Evolutionary conservation across 2,888 invertebrate species (phyloP), one percentile per base, ranked within the genome.

Genomic region (Sphinx pinastri): DNA sequence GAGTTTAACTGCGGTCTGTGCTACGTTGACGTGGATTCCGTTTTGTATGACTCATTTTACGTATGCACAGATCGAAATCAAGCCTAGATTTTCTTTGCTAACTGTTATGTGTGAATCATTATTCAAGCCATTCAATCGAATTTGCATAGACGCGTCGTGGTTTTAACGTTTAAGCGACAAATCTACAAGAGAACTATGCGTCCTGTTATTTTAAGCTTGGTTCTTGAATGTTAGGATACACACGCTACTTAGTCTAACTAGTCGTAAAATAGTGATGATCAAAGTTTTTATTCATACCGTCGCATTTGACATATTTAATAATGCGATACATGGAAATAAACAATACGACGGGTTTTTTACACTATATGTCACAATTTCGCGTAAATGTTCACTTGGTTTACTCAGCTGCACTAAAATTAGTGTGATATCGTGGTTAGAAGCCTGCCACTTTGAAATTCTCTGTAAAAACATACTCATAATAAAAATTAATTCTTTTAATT

Each of bases 1-100:
- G 84, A 84, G 88, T 87, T 86, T 84, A 86, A 75, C 73, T 13
- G 63, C 63, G 67, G 8, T 8, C 73, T 11, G 60, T 49, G 68
- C 59, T 68, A 70, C 68, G 67, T 66, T 68, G 71, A 70, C 71
- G 72, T 71, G 70, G 71, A 72, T 70, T 71, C 74, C 69, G 70
- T 70, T 74, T 72, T 68, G 68, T 71, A 63, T 63, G 63, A 63
- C 63, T 63, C 63, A 63, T 63, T 63, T 63, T 49, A 63, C 49
- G 25, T 63, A 63, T 63, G 47, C 19, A 49, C 49, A 63, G 63
- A 63, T 63, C 63, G 19, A 63, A 63, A 63, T 49, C 49, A 63
- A 19, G 49, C 63, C 63, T 63, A 63, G 63, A 63, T 63, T 63
- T 63, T 63, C 63, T 63, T 63, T 19, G 63, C 13, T 63, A 63